phyloP scores from a whole-genome alignment of 2,113 vertebrate species.

The Festucalex cinctus region DNA sequence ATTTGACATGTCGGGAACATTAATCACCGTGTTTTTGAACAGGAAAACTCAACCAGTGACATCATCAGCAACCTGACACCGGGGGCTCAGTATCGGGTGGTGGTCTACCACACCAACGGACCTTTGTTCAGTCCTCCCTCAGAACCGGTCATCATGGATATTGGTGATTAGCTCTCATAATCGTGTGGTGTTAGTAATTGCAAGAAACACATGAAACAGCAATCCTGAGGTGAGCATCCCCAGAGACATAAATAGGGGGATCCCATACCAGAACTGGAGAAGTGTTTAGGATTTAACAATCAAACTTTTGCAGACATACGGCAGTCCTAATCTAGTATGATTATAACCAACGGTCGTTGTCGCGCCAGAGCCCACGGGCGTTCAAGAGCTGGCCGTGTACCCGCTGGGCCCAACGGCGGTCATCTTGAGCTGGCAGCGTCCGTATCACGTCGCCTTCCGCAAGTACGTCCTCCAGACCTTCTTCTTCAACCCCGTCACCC shows the following conservation, averaged over 20 bases:
- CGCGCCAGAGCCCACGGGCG: constrained; percentile 84
- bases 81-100: constrained; percentile 89
- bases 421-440: constrained; percentile 91
- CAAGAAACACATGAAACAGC: not conserved
- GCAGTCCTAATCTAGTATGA: too few species aligned
- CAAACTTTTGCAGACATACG: too few species aligned
- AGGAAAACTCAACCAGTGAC: constrained; percentile 90
- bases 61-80: constrained; percentile 87
- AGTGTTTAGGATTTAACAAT: too few species aligned
- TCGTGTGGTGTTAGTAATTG: not conserved
- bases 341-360: too few species aligned
- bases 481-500: constrained; percentile 88
- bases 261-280: too few species aligned
- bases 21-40: not conserved
- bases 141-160: constrained; percentile 88
- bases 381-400: constrained; percentile 85
- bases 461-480: constrained; percentile 95
- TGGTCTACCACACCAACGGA: constrained; percentile 85
- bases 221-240: not conserved
- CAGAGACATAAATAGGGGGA: too few species aligned
- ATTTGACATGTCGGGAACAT: not conserved
- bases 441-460: constrained; percentile 86
- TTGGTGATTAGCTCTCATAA: constrained; percentile 73
- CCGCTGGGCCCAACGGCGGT: constrained; percentile 87
- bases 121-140: constrained; percentile 89